Conservation (phyloP, 1,140 invertebrate species). For the Mycetomoellerius zeteki region DNA sequence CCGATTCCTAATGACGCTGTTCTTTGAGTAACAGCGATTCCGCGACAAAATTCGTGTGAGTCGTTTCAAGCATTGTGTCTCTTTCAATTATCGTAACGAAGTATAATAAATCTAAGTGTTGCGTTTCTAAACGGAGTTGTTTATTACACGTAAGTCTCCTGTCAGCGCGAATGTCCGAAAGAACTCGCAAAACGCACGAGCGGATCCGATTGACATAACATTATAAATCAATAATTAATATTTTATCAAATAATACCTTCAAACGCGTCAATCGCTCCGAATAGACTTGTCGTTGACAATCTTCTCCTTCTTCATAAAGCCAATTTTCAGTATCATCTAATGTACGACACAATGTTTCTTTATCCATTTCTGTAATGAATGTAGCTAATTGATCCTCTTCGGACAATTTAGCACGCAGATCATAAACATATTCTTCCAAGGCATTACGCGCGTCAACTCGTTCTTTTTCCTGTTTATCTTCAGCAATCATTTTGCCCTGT, state of each 20-base stretch:
- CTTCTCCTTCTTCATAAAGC: constrained; percentile 98
- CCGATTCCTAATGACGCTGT: no score
- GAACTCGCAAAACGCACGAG: no score
- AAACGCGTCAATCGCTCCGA: constrained; percentile 89
- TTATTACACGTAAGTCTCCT: no score
- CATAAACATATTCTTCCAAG: constrained; percentile 99
- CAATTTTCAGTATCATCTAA: constrained; percentile 97
- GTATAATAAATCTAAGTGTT: no score
- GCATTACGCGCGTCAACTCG: constrained; percentile 98
- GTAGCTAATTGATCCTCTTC: constrained; percentile 92
- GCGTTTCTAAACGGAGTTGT: no score
- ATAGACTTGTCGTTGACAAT: constrained; percentile 95
- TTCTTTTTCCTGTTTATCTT: constrained; percentile 97
- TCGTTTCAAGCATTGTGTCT: no score
- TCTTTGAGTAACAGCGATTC: no score
- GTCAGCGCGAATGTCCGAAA: no score
- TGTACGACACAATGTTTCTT: constrained; percentile 89
- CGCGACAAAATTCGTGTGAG: no score
- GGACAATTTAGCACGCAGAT: constrained; percentile 94
- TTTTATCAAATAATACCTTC: constrained; percentile 86
- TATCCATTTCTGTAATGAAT: constrained; percentile 92
- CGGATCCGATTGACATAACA: no score
- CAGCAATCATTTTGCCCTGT: constrained; percentile 94
- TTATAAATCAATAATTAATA: background rate
- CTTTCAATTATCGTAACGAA: no score